phyloP scores from a whole-genome alignment of 2,113 vertebrate genomes.

The Numida meleagris region DNA sequence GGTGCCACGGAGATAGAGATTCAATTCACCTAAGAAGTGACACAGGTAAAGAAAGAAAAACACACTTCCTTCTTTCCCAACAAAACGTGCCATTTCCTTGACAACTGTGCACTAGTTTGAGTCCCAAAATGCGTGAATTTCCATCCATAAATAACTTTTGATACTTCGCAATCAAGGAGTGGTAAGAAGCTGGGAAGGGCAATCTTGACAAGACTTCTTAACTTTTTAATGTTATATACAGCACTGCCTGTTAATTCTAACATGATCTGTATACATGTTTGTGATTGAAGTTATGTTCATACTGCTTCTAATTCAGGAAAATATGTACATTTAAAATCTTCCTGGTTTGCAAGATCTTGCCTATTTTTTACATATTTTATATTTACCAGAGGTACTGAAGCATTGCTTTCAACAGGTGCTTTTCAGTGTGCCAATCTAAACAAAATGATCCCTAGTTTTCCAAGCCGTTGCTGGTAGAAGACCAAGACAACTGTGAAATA shows the following conservation, averaged over 20 bases:
- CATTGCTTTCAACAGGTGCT: constrained; percentile 24
- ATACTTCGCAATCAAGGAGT: neutral
- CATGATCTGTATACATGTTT: neutral
- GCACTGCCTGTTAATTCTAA: neutral
- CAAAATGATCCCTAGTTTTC: neutral
- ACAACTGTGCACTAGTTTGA: neutral
- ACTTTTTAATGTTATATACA: neutral
- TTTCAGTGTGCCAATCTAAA: neutral
- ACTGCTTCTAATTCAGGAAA: neutral
- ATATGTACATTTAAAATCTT: neutral
- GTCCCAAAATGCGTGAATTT: neutral
- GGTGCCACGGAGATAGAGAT: neutral
- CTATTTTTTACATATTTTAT: neutral
- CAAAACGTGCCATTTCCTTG: neutral
- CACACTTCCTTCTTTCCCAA: neutral
- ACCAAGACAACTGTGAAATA: neutral
- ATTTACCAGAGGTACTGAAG: neutral
- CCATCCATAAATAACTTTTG: neutral
- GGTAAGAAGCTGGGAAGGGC: neutral
- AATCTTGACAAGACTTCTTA: neutral
- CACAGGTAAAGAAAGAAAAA: neutral
- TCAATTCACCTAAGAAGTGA: neutral
- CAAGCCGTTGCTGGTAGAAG: neutral
- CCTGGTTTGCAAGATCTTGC: neutral
- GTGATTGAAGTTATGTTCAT: neutral